phyloP scores from a whole-genome alignment of 2,888 invertebrate genomes.

The Mimumesa dahlbomi region DNA sequence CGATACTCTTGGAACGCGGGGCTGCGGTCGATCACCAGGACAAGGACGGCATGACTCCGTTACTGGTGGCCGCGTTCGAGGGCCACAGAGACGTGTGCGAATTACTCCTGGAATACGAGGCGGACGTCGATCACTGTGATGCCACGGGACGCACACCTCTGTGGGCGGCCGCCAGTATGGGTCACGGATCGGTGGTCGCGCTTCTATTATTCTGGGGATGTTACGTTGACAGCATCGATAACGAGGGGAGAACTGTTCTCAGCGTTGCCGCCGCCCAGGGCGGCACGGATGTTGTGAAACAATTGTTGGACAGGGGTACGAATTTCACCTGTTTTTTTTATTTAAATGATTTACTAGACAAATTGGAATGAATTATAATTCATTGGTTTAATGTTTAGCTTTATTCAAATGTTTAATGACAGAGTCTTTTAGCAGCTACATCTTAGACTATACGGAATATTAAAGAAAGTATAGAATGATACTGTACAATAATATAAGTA shows the following conservation, averaged over 20 bases:
- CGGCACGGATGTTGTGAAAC: slow-evolving; percentile 93
- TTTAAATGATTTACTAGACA: no score
- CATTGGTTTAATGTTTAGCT: no score
- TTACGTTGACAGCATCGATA: slow-evolving; percentile 96
- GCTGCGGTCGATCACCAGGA: slow-evolving; percentile 92
- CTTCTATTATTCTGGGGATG: slow-evolving; percentile 97
- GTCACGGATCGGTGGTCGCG: slow-evolving; percentile 92
- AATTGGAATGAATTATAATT: no score
- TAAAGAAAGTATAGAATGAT: no score
- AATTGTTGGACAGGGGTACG: slow-evolving; percentile 91
- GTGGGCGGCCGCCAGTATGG: slow-evolving; percentile 96
- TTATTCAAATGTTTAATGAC: no score
- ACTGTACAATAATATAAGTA: no score
- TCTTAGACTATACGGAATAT: no score
- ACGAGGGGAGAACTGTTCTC: slow-evolving; percentile 94
- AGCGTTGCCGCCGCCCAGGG: slow-evolving; percentile 93
- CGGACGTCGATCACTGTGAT: slow-evolving; percentile 94
- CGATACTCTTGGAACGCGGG: slow-evolving; percentile 89
- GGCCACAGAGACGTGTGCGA: slow-evolving; percentile 96
- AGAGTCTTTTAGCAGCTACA: no score
- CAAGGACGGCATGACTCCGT: slow-evolving; percentile 92
- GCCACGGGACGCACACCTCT: slow-evolving; percentile 91
- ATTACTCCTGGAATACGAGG: slow-evolving; percentile 93
- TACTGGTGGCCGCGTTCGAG: slow-evolving; percentile 94
- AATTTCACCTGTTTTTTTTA: background rate